These are phyloP conservation scores for Lycopodina hypogea DNA, from an alignment of 37 sponge, comb jelly and placozoan genomes.

Conservation along the genomic window DNA sequence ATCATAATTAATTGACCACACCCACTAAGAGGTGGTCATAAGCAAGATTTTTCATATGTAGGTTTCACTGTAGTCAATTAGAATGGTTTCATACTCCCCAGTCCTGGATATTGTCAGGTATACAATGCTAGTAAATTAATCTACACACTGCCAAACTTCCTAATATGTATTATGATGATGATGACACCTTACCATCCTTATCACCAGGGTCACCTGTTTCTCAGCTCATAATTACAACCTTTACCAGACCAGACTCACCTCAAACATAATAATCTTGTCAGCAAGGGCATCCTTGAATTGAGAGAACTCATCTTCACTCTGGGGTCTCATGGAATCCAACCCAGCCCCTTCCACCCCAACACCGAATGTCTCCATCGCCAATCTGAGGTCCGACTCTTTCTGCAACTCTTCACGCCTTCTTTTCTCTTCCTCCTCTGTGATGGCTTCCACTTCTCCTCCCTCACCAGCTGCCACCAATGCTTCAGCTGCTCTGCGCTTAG, in stretches of 20 bases:
- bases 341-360: background rate
- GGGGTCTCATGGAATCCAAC: constrained; percentile 17
- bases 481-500: background rate
- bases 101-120: too few relatives aligned
- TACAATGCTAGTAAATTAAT: too few relatives aligned
- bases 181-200: too few relatives aligned
- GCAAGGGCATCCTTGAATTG: constrained; percentile 6
- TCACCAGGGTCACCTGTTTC: too few relatives aligned
- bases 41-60: too few relatives aligned
- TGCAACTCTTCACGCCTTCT: background rate
- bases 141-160: too few relatives aligned
- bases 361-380: constrained; percentile 17
- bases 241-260: background rate
- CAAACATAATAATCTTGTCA: background rate
- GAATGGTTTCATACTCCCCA: too few relatives aligned
- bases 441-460: background rate
- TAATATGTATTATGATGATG: too few relatives aligned
- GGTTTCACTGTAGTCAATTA: too few relatives aligned
- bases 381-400: background rate
- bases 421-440: background rate
- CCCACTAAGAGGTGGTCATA: too few relatives aligned
- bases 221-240: too few relatives aligned
- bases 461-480: background rate
- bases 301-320: constrained; percentile 3
- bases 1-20: too few relatives aligned